These are phyloP conservation scores for Centruroides vittatus DNA, from an alignment of 1,140 invertebrate genomes.

Conservation along the genomic window DNA sequence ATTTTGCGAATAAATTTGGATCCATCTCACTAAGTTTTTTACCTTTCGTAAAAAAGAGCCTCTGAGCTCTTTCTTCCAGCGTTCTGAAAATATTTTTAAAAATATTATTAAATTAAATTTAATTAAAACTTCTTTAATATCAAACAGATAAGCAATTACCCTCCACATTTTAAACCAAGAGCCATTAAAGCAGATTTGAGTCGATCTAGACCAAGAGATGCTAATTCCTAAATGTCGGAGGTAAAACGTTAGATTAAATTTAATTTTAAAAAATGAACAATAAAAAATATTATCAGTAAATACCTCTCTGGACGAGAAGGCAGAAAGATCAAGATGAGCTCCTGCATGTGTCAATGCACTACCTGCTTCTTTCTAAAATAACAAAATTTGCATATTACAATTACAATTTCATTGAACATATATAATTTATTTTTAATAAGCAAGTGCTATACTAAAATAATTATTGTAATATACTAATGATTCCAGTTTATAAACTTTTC, in stretches of 20 bases:
- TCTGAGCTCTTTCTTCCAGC: constrained; percentile 86
- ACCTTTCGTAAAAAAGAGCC: constrained; percentile 90
- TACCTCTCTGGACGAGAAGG: constrained; percentile 80
- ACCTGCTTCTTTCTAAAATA: constrained; percentile 71
- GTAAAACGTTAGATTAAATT: too few relatives aligned
- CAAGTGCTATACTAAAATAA: too few relatives aligned
- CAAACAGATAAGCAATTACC: constrained; percentile 35
- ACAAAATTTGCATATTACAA: constrained; percentile 8
- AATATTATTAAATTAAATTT: not conserved
- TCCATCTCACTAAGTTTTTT: constrained; percentile 68
- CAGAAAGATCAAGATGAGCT: constrained; percentile 89
- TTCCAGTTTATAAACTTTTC: too few relatives aligned
- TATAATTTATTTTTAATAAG: too few relatives aligned
- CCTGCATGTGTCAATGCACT: constrained; percentile 82
- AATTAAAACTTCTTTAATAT: too few relatives aligned
- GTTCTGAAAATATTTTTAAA: constrained; percentile 40
- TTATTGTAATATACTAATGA: too few relatives aligned
- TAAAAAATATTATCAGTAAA: not conserved
- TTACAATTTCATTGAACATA: too few relatives aligned
- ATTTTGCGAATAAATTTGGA: constrained; percentile 77
- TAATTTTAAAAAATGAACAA: not conserved
- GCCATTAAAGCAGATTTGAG: constrained; percentile 95
- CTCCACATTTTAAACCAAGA: constrained; percentile 95
- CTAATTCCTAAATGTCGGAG: constrained; percentile 62
- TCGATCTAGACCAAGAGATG: constrained; percentile 88